Evolutionary conservation across 2,797 vertebrate species (phyloP).

Genomic region (Dendrocincla fuliginosa): DNA sequence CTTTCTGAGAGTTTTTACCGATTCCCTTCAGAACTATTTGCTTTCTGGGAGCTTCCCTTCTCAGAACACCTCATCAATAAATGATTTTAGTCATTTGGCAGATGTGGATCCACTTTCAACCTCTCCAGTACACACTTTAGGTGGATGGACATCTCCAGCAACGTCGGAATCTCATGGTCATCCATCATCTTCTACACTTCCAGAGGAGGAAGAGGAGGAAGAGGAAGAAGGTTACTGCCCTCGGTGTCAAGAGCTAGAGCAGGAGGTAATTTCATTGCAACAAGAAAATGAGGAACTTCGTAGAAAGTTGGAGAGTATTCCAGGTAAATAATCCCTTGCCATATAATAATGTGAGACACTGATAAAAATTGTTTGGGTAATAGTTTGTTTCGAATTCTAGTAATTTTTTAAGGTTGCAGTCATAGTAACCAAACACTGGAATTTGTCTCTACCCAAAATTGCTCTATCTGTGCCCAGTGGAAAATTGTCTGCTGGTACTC

Average conservation of each 20-base stretch:
- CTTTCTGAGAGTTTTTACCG: slow-evolving; percentile 94
- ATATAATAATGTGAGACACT: background rate
- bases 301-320: slow-evolving; percentile 92
- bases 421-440: background rate
- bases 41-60: slow-evolving; percentile 85
- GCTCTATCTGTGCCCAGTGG: background rate
- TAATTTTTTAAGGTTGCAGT: background rate
- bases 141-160: slow-evolving; percentile 94
- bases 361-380: background rate
- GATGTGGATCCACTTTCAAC: slow-evolving; percentile 85
- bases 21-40: slow-evolving; percentile 96
- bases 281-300: slow-evolving; percentile 98
- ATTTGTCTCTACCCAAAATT: slow-evolving; percentile 4
- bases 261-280: slow-evolving; percentile 97
- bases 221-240: slow-evolving; percentile 90
- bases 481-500: background rate
- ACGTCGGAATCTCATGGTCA: slow-evolving; percentile 96
- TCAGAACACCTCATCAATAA: slow-evolving; percentile 76
- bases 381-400: background rate
- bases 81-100: slow-evolving; percentile 81
- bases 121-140: slow-evolving; percentile 86
- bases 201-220: slow-evolving; percentile 96
- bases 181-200: slow-evolving; percentile 94
- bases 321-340: slow-evolving; percentile 81
- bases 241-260: slow-evolving; percentile 95